These are phyloP conservation scores for Cyclopterus lumpus DNA, from an alignment of 2,797 vertebrate species.

Conservation along the genomic window DNA sequence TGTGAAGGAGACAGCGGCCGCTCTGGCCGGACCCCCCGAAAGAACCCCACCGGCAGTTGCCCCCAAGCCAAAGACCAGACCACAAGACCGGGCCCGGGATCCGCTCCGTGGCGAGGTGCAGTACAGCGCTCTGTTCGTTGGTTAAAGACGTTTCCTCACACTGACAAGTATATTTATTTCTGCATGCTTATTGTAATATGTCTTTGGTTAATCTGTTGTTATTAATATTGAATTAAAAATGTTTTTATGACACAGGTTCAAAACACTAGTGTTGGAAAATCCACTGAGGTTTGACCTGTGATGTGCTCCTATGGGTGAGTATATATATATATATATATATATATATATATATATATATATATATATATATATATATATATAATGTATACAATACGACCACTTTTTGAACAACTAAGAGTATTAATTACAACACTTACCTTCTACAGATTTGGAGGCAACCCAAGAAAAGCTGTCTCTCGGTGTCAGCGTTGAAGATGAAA, in stretches of 20 bases:
- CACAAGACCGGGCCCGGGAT: slow-evolving; percentile 43
- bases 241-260: slow-evolving; percentile 59
- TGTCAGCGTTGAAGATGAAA: slow-evolving; percentile 14
- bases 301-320: slow-evolving; percentile 37
- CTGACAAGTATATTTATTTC: neutral
- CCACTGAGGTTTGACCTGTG: slow-evolving; percentile 81
- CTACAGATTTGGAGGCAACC: slow-evolving; percentile 43
- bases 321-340: too few relatives aligned
- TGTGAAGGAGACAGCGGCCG: slow-evolving; percentile 46
- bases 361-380: too few relatives aligned
- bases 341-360: too few relatives aligned
- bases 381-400: too few relatives aligned
- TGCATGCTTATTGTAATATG: neutral
- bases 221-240: neutral
- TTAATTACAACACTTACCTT: neutral
- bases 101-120: slow-evolving; percentile 66
- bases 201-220: neutral
- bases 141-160: neutral
- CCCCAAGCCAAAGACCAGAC: slow-evolving; percentile 57
- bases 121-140: neutral
- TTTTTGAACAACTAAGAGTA: too few relatives aligned
- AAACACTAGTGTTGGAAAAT: slow-evolving; percentile 66
- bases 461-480: neutral
- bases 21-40: slow-evolving; percentile 19
- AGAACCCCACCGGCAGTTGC: slow-evolving; percentile 47